phyloP scores from a whole-genome alignment of 2,888 invertebrate species.

The Hydropsyche betteni region DNA sequence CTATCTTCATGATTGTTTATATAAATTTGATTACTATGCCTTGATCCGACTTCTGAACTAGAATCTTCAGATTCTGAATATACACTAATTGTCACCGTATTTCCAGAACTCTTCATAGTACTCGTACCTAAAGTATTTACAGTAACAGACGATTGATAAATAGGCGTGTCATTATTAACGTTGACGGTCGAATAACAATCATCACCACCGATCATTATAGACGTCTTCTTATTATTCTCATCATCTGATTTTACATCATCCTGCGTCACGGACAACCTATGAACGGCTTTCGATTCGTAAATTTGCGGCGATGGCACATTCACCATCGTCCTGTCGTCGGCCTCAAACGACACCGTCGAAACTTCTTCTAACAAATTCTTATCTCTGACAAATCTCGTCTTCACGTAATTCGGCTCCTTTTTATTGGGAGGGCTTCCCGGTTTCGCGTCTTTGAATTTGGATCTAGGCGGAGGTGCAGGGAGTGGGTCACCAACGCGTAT shows the following conservation, averaged over 20 bases:
- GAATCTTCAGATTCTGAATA: conserved; percentile 54
- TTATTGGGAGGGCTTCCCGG: conserved; percentile 59
- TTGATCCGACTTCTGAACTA: conserved; percentile 54
- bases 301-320: conserved; percentile 45
- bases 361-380: conserved; percentile 54
- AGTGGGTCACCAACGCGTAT: conserved; percentile 24
- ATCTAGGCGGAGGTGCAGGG: conserved; percentile 64
- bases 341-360: conserved; percentile 42
- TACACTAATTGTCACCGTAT: conserved; percentile 71
- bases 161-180: conserved; percentile 73
- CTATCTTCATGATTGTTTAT: conserved; percentile 56
- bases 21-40: conserved; percentile 64
- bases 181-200: conserved; percentile 81
- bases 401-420: conserved; percentile 61
- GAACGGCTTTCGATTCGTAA: conserved; percentile 44
- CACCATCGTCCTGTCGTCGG: conserved; percentile 48
- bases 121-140: conserved; percentile 67
- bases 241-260: conserved; percentile 61
- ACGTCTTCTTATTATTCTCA: conserved; percentile 70
- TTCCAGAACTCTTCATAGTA: conserved; percentile 65
- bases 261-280: conserved; percentile 55
- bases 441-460: conserved; percentile 58
- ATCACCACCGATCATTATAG: conserved; percentile 77
- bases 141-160: conserved; percentile 78
- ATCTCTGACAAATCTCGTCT: conserved; percentile 63